Evolutionary conservation across 2,797 vertebrate genomes (phyloP).

Genomic region (Lacerta bilineata): DNA sequence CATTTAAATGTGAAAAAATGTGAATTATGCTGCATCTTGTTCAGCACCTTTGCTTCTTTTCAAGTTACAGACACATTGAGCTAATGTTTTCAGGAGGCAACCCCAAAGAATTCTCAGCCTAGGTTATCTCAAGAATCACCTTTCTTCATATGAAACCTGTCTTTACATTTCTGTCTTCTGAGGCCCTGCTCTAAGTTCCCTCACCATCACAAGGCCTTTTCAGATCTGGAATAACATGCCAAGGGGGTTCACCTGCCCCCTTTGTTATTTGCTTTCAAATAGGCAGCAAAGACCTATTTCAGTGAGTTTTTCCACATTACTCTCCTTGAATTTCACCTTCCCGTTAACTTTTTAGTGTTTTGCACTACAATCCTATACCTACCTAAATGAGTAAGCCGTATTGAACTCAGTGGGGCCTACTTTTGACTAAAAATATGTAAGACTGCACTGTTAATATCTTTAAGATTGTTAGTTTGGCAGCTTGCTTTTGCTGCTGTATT

Average conservation of each 20-base stretch:
- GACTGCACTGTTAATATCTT: not conserved
- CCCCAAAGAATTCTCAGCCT: not conserved
- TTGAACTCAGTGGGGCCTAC: not conserved
- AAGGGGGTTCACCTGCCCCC: too few relatives aligned
- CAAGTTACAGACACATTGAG: not conserved
- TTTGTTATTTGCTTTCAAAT: not conserved
- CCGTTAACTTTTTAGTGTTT: not conserved
- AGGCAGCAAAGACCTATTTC: not conserved
- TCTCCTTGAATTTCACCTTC: too few relatives aligned
- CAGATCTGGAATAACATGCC: not conserved
- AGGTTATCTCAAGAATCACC: not conserved
- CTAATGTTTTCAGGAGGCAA: not conserved
- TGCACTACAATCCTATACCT: too few relatives aligned
- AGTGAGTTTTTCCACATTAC: not conserved
- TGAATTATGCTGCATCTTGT: too few relatives aligned
- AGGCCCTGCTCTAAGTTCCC: too few relatives aligned
- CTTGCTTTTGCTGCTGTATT: not conserved
- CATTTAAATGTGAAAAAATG: too few relatives aligned
- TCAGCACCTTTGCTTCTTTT: not conserved
- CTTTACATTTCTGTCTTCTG: not conserved
- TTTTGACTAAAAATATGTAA: not conserved
- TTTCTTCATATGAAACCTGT: not conserved
- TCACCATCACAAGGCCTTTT: not conserved
- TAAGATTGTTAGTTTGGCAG: not conserved
- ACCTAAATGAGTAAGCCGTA: too few relatives aligned